Evolutionary conservation across 2,888 invertebrate species (phyloP).

Genomic region (Chymomyza amoena): DNA sequence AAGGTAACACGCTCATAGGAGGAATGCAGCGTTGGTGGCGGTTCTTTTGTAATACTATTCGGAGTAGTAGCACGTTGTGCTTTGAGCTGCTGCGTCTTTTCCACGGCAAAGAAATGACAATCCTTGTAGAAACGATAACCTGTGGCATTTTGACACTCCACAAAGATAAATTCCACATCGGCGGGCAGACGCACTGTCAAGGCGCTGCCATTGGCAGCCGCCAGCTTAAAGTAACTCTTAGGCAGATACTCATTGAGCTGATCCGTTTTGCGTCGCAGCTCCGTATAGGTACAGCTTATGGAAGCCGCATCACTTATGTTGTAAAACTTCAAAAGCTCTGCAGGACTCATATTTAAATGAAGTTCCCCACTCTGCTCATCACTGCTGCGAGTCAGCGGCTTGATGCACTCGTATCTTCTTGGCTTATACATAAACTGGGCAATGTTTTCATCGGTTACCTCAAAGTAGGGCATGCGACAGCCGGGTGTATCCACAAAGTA

Average conservation of each 20-base stretch:
- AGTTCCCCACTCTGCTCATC: conserved; percentile 56
- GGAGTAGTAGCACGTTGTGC: neutral
- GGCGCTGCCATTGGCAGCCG: conserved; percentile 21
- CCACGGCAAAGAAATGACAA: conserved; percentile 80
- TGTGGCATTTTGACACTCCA: conserved; percentile 81
- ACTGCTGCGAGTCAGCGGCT: conserved; percentile 63
- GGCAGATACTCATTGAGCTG: conserved; percentile 51
- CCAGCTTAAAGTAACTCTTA: conserved; percentile 49
- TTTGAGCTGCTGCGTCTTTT: conserved; percentile 69
- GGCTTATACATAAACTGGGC: conserved; percentile 73
- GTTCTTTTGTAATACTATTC: neutral
- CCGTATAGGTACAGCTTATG: conserved; percentile 70
- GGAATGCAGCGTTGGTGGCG: neutral
- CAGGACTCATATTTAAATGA: conserved; percentile 64
- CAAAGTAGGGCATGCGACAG: conserved; percentile 78
- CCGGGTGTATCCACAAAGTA: conserved; percentile 78
- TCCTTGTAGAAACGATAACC: conserved; percentile 82
- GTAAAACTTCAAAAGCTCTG: conserved; percentile 61
- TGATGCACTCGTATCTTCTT: conserved; percentile 63
- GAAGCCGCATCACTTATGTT: conserved; percentile 62
- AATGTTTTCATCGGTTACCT: conserved; percentile 73
- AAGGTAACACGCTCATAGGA: conserved; percentile 21
- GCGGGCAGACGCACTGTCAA: conserved; percentile 57
- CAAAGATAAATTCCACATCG: conserved; percentile 83
- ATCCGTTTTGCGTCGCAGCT: conserved; percentile 68